Evolutionary conservation across 2,797 vertebrate genomes (phyloP), one percentile per base, ranked within the genome.

Genomic region (Fistularia tabacaria): DNA sequence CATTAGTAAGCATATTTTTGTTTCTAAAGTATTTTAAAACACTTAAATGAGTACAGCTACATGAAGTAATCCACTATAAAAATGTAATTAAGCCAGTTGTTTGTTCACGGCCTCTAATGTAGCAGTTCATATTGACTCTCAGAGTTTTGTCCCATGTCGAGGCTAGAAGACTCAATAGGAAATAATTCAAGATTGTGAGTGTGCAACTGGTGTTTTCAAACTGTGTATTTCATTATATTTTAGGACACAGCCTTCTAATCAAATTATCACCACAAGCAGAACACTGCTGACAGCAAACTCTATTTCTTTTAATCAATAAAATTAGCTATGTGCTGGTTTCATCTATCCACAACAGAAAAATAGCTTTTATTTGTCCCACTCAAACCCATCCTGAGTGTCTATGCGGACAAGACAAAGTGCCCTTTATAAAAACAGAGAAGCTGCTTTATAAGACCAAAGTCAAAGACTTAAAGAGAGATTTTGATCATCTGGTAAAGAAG

Each of bases 81-180:
- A 60, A 49, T 7, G 37, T 36, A 65, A 60, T 68, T 40, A 46
- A 9, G 10, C 47, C 36, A 52, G 51, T 44, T 59, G 40, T 54
- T 66, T 63, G 50, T 41, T 50, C 56, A 7, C 44, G 8, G 36
- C 41, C 51, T 53, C 36, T 60, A 40, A 72, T 71, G 57, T 55
- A 54, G 52, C 46, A 64, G 14, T 25, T 36, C 56, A 58, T 46
- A 38, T 57, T 71, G 62, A 66, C 57, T 75, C 60, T 51, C 77
- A 6, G 39, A 76, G 62, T 70, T 63, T 63, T 56, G 76, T 65
- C 66, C 70, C 85, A 79, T 82, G 82, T 86, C 74, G 67, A 67
- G 75, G 73, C 71, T 57, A 64, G 74, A 74, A 66, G 56, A 69
- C 85, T 69, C 79, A 79, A 85, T 91, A 87, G 89, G 80, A 84